A percentile compares a stretch with the other conserved stretches of the same genome.
phyloP scores from a whole-genome alignment of 30 jellyfish, hydroid and myxozoan genomes.

The Hydractinia symbiolongicarpus region DNA sequence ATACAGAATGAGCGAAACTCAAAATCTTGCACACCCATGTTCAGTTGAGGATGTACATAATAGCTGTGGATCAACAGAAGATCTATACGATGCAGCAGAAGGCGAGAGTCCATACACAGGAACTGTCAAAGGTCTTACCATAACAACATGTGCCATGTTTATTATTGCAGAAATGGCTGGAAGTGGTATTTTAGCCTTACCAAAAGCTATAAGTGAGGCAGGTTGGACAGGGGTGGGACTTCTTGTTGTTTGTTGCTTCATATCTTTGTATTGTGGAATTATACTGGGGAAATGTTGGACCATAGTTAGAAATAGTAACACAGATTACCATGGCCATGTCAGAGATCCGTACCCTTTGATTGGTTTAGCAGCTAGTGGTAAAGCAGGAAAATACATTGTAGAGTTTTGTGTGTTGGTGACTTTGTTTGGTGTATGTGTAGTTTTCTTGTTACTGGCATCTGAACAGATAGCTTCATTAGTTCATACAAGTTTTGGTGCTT shows the following conservation, averaged over 20 bases:
- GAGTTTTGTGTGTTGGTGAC: constrained; percentile 69
- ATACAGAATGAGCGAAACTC: no score
- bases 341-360: constrained; percentile 95
- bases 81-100: background rate
- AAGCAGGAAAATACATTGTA: constrained; percentile 58
- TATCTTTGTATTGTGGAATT: constrained; percentile 69
- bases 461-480: constrained; percentile 62
- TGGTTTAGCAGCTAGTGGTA: constrained; percentile 65
- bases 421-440: constrained; percentile 75
- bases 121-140: constrained; percentile 52
- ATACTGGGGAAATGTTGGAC: constrained; percentile 81
- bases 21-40: no score
- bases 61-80: no score
- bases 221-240: constrained; percentile 89
- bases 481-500: constrained; percentile 42
- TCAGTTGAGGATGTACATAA: no score
- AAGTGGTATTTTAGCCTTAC: constrained; percentile 94
- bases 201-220: constrained; percentile 68
- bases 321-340: constrained; percentile 37
- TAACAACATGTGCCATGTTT: constrained; percentile 73
- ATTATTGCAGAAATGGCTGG: constrained; percentile 96
- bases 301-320: constrained; percentile 32
- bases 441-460: constrained; percentile 68
- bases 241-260: constrained; percentile 47
- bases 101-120: constrained; percentile 1